Evolutionary conservation across 1,140 invertebrate species (phyloP).

Genomic region (Nilaparvata lugens): DNA sequence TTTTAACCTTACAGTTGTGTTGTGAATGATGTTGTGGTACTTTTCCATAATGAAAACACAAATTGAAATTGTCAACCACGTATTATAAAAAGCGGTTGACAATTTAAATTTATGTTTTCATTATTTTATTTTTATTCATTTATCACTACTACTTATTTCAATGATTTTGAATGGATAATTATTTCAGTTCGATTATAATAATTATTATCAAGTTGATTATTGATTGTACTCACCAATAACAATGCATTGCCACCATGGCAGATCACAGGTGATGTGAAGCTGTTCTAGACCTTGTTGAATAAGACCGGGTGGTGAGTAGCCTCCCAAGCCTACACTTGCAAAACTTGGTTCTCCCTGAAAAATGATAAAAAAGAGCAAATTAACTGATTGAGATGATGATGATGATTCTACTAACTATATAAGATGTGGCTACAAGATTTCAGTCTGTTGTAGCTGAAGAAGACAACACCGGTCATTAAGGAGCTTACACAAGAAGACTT

Average conservation of each 20-base stretch:
- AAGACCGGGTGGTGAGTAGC: conserved; percentile 65
- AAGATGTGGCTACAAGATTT: no score
- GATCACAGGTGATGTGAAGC: conserved; percentile 58
- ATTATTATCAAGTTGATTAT: conserved; percentile 11
- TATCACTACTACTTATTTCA: neutral
- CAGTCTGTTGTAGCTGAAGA: no score
- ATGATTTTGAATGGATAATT: neutral
- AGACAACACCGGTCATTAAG: no score
- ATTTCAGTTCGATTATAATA: neutral
- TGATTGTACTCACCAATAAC: conserved; percentile 44
- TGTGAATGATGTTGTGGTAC: no score
- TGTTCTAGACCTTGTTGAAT: conserved; percentile 71
- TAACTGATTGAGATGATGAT: no score
- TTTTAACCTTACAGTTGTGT: no score
- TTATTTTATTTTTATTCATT: neutral
- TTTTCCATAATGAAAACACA: no score
- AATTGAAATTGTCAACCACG: conserved; percentile 8
- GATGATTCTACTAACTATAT: no score
- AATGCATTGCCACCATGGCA: conserved; percentile 90
- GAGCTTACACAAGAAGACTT: no score
- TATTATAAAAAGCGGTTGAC: no score
- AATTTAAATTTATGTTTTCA: no score
- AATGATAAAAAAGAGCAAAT: no score
- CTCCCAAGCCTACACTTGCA: conserved; percentile 66
- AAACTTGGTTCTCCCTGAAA: conserved; percentile 60